Percentiles rank a stretch among this genome's conserved stretches.
Evolutionary conservation across 37 sponge, comb jelly and placozoan species (phyloP).

Genomic region (Axinella damicornis): DNA sequence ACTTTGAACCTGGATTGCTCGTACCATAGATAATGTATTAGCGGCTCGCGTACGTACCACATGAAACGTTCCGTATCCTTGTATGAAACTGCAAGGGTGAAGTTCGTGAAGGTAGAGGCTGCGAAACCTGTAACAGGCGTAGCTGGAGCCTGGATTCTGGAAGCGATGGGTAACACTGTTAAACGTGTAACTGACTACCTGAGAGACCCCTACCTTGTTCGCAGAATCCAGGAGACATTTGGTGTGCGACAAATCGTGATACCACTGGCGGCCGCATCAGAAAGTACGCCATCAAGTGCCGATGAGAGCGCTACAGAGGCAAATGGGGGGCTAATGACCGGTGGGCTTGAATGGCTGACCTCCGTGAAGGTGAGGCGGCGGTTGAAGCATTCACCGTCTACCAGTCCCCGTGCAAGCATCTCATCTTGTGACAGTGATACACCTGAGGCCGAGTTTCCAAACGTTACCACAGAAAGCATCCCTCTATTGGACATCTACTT

Average conservation of each 20-base stretch:
- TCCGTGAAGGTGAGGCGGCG: conserved; percentile 14
- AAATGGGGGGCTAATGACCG: neutral
- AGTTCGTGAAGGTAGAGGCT: too few relatives aligned
- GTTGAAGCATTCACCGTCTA: neutral
- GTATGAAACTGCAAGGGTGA: too few relatives aligned
- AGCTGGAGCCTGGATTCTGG: too few relatives aligned
- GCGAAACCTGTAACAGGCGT: too few relatives aligned
- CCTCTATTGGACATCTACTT: conserved; percentile 84
- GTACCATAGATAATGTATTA: too few relatives aligned
- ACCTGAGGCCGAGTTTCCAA: neutral
- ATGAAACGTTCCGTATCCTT: too few relatives aligned
- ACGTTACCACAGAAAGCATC: conserved; percentile 52
- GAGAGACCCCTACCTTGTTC: conserved; percentile 63
- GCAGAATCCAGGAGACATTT: conserved; percentile 57
- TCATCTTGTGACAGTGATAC: neutral
- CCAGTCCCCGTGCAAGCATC: neutral
- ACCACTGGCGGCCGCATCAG: neutral
- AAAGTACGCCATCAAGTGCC: neutral
- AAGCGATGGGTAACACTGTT: conserved; percentile 41
- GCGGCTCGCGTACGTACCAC: too few relatives aligned
- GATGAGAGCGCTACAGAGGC: neutral
- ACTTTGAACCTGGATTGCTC: too few relatives aligned
- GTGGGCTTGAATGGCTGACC: conserved; percentile 3
- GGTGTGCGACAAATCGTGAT: conserved; percentile 26
- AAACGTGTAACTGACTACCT: conserved; percentile 50